Evolutionary conservation across 1,140 invertebrate genomes (phyloP).

Genomic region (Oreohelix idahoensis): DNA sequence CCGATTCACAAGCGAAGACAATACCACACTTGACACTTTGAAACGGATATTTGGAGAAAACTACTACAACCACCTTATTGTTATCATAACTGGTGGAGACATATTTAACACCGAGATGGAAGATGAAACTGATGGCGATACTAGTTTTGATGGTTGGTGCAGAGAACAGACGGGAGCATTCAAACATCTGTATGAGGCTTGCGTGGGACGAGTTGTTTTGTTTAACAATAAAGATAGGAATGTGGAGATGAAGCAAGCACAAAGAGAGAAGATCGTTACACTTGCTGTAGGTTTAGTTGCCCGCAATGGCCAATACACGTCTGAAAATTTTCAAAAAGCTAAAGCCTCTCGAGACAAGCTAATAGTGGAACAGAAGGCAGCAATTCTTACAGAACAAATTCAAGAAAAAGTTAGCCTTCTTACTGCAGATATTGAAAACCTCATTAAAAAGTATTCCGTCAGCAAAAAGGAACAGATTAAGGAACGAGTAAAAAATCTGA

Average conservation of each 20-base stretch:
- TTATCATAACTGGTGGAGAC: conserved; percentile 1
- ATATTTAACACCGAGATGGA: not conserved
- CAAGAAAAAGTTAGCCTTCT: not conserved
- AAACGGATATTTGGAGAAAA: not conserved
- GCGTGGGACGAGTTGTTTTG: not conserved
- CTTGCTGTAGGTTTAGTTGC: not conserved
- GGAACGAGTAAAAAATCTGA: too few species aligned
- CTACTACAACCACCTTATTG: not conserved
- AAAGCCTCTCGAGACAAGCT: not conserved
- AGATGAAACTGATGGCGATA: not conserved
- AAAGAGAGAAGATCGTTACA: not conserved
- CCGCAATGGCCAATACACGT: not conserved
- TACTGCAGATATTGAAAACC: not conserved
- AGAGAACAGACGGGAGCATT: not conserved
- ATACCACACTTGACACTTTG: not conserved
- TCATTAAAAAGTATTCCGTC: too few species aligned
- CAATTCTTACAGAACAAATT: not conserved
- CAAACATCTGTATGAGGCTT: not conserved
- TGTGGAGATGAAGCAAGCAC: not conserved
- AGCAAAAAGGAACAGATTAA: too few species aligned
- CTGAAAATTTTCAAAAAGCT: not conserved
- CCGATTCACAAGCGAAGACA: not conserved
- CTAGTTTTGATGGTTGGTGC: not conserved
- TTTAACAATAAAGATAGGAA: not conserved
- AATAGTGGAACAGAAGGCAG: not conserved